These are phyloP conservation scores for Beroe forskalii DNA, from an alignment of 37 sponge, comb jelly and placozoan species.

Conservation along the genomic window DNA sequence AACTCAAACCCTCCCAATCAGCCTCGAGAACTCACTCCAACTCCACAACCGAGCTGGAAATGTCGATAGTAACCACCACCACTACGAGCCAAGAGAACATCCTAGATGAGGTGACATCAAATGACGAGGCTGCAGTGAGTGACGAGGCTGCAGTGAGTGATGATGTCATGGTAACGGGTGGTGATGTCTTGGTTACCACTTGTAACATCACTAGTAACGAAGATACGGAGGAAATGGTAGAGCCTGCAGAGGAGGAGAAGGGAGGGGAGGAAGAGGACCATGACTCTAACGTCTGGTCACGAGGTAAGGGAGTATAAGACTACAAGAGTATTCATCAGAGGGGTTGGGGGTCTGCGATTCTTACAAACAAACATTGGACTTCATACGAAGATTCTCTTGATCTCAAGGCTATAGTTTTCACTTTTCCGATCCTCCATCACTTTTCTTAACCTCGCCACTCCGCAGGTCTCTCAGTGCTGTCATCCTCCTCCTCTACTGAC, in stretches of 20 bases:
- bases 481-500: neutral
- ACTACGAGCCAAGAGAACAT: neutral
- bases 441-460: too few relatives aligned
- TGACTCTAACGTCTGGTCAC: conserved; percentile 47
- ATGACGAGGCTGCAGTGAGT: neutral
- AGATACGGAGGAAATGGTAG: neutral
- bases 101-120: neutral
- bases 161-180: too few relatives aligned
- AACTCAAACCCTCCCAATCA: neutral
- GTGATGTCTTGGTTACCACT: neutral
- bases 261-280: neutral
- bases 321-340: too few relatives aligned
- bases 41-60: neutral
- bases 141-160: too few relatives aligned
- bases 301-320: conserved; percentile 34
- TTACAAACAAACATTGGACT: too few relatives aligned
- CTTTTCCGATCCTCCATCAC: too few relatives aligned
- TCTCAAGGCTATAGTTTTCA: too few relatives aligned
- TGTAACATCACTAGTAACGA: neutral
- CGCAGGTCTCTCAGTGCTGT: neutral
- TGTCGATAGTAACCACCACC: neutral
- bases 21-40: neutral
- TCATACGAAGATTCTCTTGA: too few relatives aligned
- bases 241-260: neutral
- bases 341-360: too few relatives aligned